Evolutionary conservation across 2,797 vertebrate genomes (phyloP), one percentile per base, ranked within the genome.

Genomic region (Presbytis comata): DNA sequence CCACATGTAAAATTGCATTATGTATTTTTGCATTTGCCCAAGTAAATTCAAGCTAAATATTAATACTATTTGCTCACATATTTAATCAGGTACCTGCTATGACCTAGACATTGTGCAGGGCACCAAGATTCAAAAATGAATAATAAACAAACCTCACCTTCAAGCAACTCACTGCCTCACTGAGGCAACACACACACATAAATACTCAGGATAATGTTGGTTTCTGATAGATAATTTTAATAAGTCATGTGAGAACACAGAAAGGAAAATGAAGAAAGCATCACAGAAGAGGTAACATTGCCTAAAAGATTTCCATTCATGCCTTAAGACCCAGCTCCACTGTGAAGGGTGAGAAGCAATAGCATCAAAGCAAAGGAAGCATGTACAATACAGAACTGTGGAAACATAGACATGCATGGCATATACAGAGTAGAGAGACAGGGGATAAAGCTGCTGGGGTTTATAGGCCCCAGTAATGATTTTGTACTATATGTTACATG

Each of bases 151-250:
- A 90, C 26, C n/a, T 93, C 6, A 61, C 12, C n/a, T 17, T 75
- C 26, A 80, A 79, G 19, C 53, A 93, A 9, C 36, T 74, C 28
- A 61, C 75, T 96, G 28, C 44, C 74, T 91, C 70, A 16, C 24
- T 89, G 44, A 94, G 46, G 75, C 61, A 93, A n/a, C 44, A 19
- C 39, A 70, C 55, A 81, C 1, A 22, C 72, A 93, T 26, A 95
- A 95, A 94, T 55, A 83, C 70, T 78, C 90, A 82, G 81, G 41
- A 44, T 83, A 91, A 57, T 93, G 30, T 48, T 84, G n/a, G 46
- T 19, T 84, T 88, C 76, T 97, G 48, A 64, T 70, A 91, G n/a
- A 17, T 80, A 93, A 87, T 21, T 80, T 6, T 86, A 89, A 82
- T 61, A 46, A 81, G 10, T 53, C 30, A 36, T 87, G 8, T 93